Conservation (phyloP, 2,113 vertebrate genomes). For the Glaucomys volans region DNA sequence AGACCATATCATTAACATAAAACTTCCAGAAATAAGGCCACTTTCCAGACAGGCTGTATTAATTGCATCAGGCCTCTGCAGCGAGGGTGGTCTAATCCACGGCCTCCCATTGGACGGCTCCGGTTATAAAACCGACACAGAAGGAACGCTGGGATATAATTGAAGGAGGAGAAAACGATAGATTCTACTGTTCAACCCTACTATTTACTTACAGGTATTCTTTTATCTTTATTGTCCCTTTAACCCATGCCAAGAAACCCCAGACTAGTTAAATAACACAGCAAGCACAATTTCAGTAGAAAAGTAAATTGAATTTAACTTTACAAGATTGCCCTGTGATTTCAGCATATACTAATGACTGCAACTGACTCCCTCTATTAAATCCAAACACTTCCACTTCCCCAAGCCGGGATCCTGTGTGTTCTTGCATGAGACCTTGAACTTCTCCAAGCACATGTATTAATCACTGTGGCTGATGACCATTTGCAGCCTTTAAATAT, state of each 20-base stretch:
- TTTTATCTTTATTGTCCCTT: slow-evolving; percentile 88
- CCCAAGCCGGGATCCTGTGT: slow-evolving; percentile 64
- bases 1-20: slow-evolving; percentile 89
- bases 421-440: slow-evolving; percentile 77
- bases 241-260: slow-evolving; percentile 86
- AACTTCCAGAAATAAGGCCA: slow-evolving; percentile 88
- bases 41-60: slow-evolving; percentile 88
- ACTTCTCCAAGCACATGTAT: slow-evolving; percentile 63
- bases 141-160: slow-evolving; percentile 82
- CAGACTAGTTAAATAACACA: slow-evolving; percentile 82
- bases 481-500: slow-evolving; percentile 77
- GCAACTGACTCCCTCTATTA: slow-evolving; percentile 81
- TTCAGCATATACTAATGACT: slow-evolving; percentile 84
- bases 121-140: slow-evolving; percentile 81
- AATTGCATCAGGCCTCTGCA: slow-evolving; percentile 85
- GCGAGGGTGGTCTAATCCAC: slow-evolving; percentile 85
- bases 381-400: slow-evolving; percentile 73
- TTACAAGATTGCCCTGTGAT: slow-evolving; percentile 84
- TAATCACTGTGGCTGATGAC: slow-evolving; percentile 79
- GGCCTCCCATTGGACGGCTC: slow-evolving; percentile 77
- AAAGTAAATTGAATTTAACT: slow-evolving; percentile 85
- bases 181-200: slow-evolving; percentile 82
- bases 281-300: slow-evolving; percentile 82
- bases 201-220: slow-evolving; percentile 86
- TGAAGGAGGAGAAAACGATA: slow-evolving; percentile 77